These are phyloP conservation scores for Catostomus latipinnis DNA, from an alignment of 2,797 vertebrate species.

Conservation along the genomic window DNA sequence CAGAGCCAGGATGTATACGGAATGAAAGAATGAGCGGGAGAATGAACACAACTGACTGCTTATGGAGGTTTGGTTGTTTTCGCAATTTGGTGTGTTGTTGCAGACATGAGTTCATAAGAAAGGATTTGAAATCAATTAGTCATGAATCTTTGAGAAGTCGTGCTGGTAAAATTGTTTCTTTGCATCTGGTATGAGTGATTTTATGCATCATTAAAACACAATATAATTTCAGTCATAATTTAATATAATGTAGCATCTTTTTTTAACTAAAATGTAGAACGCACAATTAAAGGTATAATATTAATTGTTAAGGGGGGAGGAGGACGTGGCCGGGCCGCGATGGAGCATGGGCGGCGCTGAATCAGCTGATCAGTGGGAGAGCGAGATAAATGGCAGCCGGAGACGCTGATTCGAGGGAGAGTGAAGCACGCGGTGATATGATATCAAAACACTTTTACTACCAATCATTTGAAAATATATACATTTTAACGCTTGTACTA, in stretches of 20 bases:
- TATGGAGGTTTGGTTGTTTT: constrained; percentile 2
- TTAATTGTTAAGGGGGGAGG: no score
- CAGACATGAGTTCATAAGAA: neutral
- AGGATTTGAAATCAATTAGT: neutral
- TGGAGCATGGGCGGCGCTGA: no score
- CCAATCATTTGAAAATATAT: no score
- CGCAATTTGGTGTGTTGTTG: neutral
- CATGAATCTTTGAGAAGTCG: constrained; percentile 5
- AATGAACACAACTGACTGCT: constrained; percentile 25
- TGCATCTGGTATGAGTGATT: neutral
- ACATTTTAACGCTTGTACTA: no score
- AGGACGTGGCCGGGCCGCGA: no score
- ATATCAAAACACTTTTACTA: no score
- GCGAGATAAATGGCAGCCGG: no score
- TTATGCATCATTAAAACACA: neutral
- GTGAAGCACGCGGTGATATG: no score
- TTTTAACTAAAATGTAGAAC: neutral
- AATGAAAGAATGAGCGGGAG: constrained; percentile 65
- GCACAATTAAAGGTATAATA: neutral
- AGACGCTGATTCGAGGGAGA: no score
- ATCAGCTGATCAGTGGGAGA: no score
- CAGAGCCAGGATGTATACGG: constrained; percentile 68
- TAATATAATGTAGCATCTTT: constrained; percentile 12
- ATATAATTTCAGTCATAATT: neutral
- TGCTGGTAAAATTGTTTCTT: neutral